These are phyloP conservation scores for Latrodectus hesperus DNA, from an alignment of 2,888 invertebrate genomes.

Conservation along the genomic window DNA sequence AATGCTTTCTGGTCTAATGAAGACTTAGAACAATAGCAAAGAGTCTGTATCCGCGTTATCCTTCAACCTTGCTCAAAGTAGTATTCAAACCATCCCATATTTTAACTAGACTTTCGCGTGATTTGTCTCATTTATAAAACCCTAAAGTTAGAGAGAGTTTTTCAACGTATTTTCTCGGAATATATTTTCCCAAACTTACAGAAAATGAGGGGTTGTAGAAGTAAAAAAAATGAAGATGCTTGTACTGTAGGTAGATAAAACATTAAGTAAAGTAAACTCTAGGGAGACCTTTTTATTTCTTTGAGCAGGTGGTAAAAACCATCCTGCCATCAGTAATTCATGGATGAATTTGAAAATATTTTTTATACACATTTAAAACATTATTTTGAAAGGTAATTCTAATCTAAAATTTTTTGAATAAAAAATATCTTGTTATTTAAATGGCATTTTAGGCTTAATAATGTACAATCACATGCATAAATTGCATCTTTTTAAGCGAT, in stretches of 20 bases:
- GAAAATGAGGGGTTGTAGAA: background rate
- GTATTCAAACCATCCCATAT: background rate
- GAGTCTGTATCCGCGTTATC: too few species aligned
- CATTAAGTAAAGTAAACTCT: conserved; percentile 45
- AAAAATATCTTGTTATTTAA: too few species aligned
- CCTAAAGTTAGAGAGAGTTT: conserved; percentile 12
- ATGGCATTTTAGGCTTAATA: too few species aligned
- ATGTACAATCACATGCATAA: too few species aligned
- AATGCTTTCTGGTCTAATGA: too few species aligned
- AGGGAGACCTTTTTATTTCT: conserved; percentile 19
- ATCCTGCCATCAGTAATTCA: conserved; percentile 39
- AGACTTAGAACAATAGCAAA: too few species aligned
- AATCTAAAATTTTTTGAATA: too few species aligned
- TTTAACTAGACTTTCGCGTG: conserved; percentile 43
- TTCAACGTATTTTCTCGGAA: background rate
- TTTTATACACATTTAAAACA: background rate
- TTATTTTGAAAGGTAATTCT: too few species aligned
- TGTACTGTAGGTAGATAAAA: conserved; percentile 19
- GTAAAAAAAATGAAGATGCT: background rate
- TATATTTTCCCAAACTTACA: background rate
- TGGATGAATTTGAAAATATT: conserved; percentile 15
- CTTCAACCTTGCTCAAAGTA: too few species aligned
- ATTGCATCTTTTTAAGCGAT: too few species aligned
- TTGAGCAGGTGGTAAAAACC: conserved; percentile 20
- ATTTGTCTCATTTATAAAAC: conserved; percentile 13